Evolutionary conservation across 2,113 vertebrate species (phyloP).

Genomic region (Phalacrocorax pelagicus): DNA sequence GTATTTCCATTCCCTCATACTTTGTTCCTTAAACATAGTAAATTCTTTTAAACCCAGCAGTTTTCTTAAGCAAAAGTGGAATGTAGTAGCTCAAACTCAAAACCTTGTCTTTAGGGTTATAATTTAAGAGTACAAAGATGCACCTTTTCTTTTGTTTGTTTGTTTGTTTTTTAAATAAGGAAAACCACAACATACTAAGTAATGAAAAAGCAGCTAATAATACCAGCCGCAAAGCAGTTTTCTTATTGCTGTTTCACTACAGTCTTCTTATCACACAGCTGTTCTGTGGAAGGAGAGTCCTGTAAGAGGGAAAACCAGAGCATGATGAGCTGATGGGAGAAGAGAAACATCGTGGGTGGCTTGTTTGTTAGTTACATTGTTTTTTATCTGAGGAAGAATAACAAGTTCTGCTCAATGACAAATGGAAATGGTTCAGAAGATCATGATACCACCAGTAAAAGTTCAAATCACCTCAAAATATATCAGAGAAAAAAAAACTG

Average conservation of each 20-base stretch:
- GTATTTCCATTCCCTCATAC: background rate
- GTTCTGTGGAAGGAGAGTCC: background rate
- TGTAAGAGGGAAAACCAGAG: background rate
- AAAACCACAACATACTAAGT: background rate
- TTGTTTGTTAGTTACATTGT: background rate
- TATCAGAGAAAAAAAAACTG: background rate
- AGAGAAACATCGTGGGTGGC: accelerated
- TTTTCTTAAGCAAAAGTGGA: background rate
- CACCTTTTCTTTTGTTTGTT: too few relatives aligned
- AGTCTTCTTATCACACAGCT: background rate
- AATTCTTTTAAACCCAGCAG: background rate
- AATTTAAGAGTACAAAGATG: background rate
- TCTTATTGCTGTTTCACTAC: background rate
- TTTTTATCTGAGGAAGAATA: background rate
- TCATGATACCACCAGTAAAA: background rate
- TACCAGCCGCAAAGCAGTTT: background rate
- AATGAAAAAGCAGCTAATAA: background rate
- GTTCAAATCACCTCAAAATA: background rate
- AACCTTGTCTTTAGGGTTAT: background rate
- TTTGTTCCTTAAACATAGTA: background rate
- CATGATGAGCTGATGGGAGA: background rate
- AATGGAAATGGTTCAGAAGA: background rate
- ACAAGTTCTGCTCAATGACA: background rate
- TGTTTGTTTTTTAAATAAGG: background rate
- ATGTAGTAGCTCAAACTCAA: background rate